phyloP scores from a whole-genome alignment of 2,113 vertebrate species.

The Galeopterus variegatus region DNA sequence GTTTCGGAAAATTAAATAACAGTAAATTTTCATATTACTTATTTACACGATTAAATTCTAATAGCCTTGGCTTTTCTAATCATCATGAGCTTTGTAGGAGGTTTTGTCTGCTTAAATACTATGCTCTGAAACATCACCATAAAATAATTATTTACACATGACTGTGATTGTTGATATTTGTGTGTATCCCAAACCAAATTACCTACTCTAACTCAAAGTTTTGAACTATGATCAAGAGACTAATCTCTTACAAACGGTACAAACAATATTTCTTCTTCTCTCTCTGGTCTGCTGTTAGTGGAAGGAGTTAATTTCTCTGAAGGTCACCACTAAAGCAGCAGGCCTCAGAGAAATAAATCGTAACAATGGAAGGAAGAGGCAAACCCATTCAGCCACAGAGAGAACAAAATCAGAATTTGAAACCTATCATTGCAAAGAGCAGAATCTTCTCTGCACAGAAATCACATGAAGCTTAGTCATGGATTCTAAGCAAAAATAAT shows the following conservation, averaged over 20 bases:
- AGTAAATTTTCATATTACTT: neutral
- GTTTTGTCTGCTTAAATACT: conserved; percentile 35
- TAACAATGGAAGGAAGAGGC: neutral
- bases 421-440: neutral
- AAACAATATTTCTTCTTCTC: neutral
- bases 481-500: neutral
- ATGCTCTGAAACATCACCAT: neutral
- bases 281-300: neutral
- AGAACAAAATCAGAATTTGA: conserved; percentile 14
- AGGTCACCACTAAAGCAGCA: conserved; percentile 27
- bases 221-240: neutral
- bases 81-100: neutral
- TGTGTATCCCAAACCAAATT: conserved; percentile 5
- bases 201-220: neutral
- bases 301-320: conserved; percentile 3
- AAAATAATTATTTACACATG: neutral
- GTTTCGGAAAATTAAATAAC: conserved; percentile 39
- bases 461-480: neutral
- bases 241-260: neutral
- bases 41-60: conserved; percentile 46
- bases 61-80: conserved; percentile 15
- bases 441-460: neutral
- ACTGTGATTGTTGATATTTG: neutral
- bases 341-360: neutral
- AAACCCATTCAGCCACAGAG: neutral